phyloP scores from a whole-genome alignment of 2,797 vertebrate genomes.

The Syngnathus acus region DNA sequence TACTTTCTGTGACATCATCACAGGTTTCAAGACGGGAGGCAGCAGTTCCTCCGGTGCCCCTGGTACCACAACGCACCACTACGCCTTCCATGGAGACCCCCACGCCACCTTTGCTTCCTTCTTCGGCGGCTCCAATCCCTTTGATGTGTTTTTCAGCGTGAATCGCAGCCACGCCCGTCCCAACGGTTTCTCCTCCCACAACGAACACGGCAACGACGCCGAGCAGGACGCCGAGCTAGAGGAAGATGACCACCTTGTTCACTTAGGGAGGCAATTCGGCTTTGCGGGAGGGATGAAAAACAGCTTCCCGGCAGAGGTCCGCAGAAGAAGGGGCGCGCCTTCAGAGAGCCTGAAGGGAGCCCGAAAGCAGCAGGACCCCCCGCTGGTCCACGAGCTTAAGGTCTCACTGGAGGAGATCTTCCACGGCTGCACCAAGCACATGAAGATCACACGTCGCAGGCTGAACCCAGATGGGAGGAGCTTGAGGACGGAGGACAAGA shows the following conservation, averaged over 20 bases:
- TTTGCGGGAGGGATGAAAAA: conserved; percentile 83
- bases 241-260: conserved; percentile 81
- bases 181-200: conserved; percentile 76
- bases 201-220: conserved; percentile 64
- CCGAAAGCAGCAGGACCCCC: conserved; percentile 87
- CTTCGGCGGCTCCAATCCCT: conserved; percentile 96
- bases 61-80: conserved; percentile 85
- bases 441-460: conserved; percentile 93
- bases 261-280: conserved; percentile 75
- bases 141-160: conserved; percentile 93
- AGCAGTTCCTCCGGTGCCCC: conserved; percentile 82
- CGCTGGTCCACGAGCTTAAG: conserved; percentile 90
- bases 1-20: background rate
- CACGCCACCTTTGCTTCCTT: conserved; percentile 97
- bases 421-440: conserved; percentile 93
- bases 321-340: conserved; percentile 70
- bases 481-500: conserved; percentile 94
- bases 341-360: conserved; percentile 78
- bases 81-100: conserved; percentile 96
- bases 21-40: conserved; percentile 92
- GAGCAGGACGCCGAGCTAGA: conserved; percentile 78
- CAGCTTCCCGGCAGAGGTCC: conserved; percentile 74
- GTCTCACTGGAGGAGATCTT: conserved; percentile 97
- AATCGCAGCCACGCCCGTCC: conserved; percentile 76
- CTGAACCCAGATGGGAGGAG: conserved; percentile 89